Percentiles rank a stretch among this genome's conserved stretches.
Conservation (phyloP, 2,888 invertebrate species). For the Plagodis dolabraria region DNA sequence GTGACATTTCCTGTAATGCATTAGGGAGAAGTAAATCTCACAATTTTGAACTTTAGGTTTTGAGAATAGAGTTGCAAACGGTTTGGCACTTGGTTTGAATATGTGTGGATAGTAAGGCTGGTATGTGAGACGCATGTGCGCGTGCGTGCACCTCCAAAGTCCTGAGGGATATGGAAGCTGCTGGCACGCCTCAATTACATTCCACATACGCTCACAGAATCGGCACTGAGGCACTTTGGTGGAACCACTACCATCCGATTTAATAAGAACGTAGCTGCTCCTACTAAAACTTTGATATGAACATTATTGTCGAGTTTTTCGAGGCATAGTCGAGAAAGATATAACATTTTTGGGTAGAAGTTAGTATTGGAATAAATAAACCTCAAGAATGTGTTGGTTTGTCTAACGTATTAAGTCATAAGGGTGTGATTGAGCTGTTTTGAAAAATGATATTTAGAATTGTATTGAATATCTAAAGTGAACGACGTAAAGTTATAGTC, state of each 20-base stretch:
- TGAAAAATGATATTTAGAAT: no score
- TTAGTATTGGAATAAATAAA: background rate
- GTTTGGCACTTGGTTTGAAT: background rate
- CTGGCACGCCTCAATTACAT: constrained; percentile 73
- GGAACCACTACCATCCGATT: constrained; percentile 58
- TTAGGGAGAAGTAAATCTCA: constrained; percentile 3
- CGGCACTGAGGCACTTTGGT: constrained; percentile 56
- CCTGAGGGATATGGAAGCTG: constrained; percentile 58
- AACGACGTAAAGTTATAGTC: no score
- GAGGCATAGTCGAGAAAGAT: no score
- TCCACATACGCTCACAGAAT: constrained; percentile 65
- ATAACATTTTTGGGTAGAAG: background rate
- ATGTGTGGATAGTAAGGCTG: constrained; percentile 19
- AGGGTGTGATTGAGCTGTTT: no score
- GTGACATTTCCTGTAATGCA: constrained; percentile 27
- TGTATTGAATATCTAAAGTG: no score
- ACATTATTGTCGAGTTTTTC: constrained; percentile 31
- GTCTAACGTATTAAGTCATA: no score
- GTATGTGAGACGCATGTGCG: constrained; percentile 44
- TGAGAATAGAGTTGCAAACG: constrained; percentile 19
- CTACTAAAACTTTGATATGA: constrained; percentile 36
- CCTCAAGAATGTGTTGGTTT: no score
- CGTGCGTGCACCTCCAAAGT: constrained; percentile 51
- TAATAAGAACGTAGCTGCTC: constrained; percentile 41
- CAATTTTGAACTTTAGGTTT: constrained; percentile 22